Conservation (phyloP, 64 coral and sea anemone species). For the Platygyra sinensis region DNA sequence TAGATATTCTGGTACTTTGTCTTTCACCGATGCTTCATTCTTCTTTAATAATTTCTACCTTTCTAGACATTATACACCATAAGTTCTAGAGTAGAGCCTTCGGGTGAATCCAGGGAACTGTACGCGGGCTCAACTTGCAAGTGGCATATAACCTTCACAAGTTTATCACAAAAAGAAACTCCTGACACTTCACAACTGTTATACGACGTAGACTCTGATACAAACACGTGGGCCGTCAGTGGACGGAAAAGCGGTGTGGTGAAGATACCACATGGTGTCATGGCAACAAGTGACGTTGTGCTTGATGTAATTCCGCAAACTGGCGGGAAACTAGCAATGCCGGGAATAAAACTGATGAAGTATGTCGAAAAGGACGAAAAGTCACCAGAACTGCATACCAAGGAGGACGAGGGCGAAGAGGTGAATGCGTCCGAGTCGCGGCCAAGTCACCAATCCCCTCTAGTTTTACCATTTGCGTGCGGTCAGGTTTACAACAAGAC, state of each 20-base stretch:
- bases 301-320: constrained; percentile 74
- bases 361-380: constrained; percentile 53
- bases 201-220: constrained; percentile 83
- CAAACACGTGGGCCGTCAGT: constrained; percentile 78
- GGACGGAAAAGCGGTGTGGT: constrained; percentile 86
- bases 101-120: constrained; percentile 31
- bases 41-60: background rate
- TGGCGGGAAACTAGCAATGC: constrained; percentile 75
- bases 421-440: constrained; percentile 7
- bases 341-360: constrained; percentile 67
- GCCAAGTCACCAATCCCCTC: constrained; percentile 12
- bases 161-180: background rate
- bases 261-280: constrained; percentile 64
- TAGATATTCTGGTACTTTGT: background rate
- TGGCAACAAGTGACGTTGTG: constrained; percentile 77
- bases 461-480: constrained; percentile 56
- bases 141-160: constrained; percentile 66
- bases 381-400: constrained; percentile 16
- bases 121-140: constrained; percentile 59
- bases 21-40: background rate
- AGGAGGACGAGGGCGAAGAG: constrained; percentile 19
- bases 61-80: constrained; percentile 91
- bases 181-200: constrained; percentile 12
- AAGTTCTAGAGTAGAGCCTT: constrained; percentile 68
- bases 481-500: constrained; percentile 88